A percentile compares a stretch with the other conserved stretches of the same genome.
Conservation (phyloP, 2,797 vertebrate species). For the Astyanax mexicanus region DNA sequence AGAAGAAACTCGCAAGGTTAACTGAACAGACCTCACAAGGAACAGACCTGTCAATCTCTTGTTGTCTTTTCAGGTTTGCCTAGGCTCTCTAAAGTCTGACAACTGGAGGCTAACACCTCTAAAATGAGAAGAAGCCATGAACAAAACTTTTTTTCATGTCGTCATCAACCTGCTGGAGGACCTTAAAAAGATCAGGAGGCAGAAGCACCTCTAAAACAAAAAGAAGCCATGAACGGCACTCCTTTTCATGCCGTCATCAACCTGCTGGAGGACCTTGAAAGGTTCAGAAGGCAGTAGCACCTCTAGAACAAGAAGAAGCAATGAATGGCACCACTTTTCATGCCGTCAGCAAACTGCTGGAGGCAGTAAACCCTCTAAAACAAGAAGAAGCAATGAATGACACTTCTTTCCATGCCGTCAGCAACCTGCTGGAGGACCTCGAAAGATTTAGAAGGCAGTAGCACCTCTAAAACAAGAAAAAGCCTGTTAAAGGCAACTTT, state of each 20-base stretch:
- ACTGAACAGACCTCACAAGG: no score
- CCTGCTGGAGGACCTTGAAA: neutral
- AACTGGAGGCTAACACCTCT: neutral
- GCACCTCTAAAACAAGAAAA: no score
- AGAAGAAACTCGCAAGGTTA: conserved; percentile 39
- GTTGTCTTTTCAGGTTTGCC: conserved; percentile 33
- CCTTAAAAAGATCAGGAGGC: no score
- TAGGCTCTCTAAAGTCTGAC: conserved; percentile 54
- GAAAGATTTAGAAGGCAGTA: conserved; percentile 23
- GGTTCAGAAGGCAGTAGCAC: neutral
- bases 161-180: no score
- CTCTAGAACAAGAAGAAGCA: neutral
- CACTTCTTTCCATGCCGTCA: neutral
- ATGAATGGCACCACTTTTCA: neutral
- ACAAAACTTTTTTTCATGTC: no score
- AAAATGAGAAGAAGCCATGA: neutral
- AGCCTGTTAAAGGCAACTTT: no score
- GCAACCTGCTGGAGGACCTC: neutral
- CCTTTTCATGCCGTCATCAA: neutral
- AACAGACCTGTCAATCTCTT: conserved; percentile 42
- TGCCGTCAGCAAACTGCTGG: neutral
- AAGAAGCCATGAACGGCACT: no score
- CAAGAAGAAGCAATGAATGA: neutral
- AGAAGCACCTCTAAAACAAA: no score
- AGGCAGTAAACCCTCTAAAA: neutral